A percentile compares a stretch with the other conserved stretches of the same genome.
Conservation (phyloP, 2,888 invertebrate species). For the Caenorhabditis afra region DNA sequence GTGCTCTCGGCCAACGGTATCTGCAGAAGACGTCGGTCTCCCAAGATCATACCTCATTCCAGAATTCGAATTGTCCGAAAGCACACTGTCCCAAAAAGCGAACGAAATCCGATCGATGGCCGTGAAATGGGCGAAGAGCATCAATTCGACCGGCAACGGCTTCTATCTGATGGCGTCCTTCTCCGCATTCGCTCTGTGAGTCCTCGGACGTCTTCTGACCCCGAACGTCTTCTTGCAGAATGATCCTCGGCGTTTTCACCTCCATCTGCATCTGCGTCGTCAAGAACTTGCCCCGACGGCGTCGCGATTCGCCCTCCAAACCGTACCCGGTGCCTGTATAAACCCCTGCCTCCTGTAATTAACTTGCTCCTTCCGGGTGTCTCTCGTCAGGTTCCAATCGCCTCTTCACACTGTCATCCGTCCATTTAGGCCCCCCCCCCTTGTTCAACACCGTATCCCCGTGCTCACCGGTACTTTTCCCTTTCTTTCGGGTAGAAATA, state of each 20-base stretch:
- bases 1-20: constrained; percentile 43
- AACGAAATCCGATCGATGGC: constrained; percentile 35
- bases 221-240: constrained; percentile 33
- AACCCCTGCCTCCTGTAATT: constrained; percentile 9
- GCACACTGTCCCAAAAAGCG: constrained; percentile 17
- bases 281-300: background rate
- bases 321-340: constrained; percentile 44
- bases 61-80: constrained; percentile 26
- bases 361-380: constrained; percentile 10
- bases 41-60: too few relatives aligned
- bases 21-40: background rate
- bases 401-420: constrained; percentile 12
- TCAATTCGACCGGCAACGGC: constrained; percentile 34
- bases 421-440: background rate
- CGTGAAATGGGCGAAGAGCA: constrained; percentile 35
- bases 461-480: constrained; percentile 19
- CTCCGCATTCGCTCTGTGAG: constrained; percentile 39
- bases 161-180: constrained; percentile 37
- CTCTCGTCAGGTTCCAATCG: constrained; percentile 15
- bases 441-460: constrained; percentile 17
- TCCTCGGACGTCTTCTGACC: background rate
- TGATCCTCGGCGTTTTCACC: constrained; percentile 42
- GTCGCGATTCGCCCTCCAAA: constrained; percentile 3
- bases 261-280: constrained; percentile 40
- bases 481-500: constrained; percentile 14